phyloP scores from a whole-genome alignment of 37 sponge, comb jelly and placozoan genomes.

The Agelas oroides region DNA sequence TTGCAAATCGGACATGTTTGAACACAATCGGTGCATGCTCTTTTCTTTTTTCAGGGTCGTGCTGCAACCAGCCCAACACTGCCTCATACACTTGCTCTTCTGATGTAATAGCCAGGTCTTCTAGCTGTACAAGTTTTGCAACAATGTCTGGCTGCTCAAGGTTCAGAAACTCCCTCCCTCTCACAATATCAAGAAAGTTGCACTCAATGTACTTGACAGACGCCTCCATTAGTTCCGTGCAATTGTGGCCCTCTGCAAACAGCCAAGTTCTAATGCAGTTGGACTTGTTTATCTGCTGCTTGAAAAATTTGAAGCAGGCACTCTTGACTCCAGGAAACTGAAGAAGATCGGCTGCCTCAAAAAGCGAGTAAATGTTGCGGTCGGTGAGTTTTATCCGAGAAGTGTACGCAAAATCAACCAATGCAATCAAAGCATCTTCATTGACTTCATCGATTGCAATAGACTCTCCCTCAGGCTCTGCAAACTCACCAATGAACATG shows the following conservation, averaged over 20 bases:
- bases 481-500: constrained; percentile 79
- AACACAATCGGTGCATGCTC: constrained; percentile 37
- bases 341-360: constrained; percentile 75
- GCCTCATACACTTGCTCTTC: constrained; percentile 89
- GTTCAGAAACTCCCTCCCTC: constrained; percentile 66
- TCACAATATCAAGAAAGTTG: constrained; percentile 64
- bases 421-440: constrained; percentile 40
- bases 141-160: constrained; percentile 50
- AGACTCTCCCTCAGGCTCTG: constrained; percentile 56
- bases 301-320: constrained; percentile 82
- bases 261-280: constrained; percentile 80
- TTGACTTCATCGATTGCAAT: constrained; percentile 75
- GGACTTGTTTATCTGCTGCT: constrained; percentile 64
- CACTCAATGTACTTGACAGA: constrained; percentile 58
- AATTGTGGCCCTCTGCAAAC: constrained; percentile 70
- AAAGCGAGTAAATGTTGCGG: constrained; percentile 64
- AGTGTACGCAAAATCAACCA: constrained; percentile 82
- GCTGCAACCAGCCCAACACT: constrained; percentile 65
- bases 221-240: constrained; percentile 72
- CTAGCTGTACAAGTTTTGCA: constrained; percentile 32
- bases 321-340: constrained; percentile 62
- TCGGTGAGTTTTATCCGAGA: constrained; percentile 73
- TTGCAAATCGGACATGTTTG: constrained; percentile 55
- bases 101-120: constrained; percentile 61
- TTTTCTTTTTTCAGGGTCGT: constrained; percentile 49